Evolutionary conservation across 2,797 vertebrate species (phyloP), one percentile per base, ranked within the genome.

Genomic region (Bradypodion ventrale): DNA sequence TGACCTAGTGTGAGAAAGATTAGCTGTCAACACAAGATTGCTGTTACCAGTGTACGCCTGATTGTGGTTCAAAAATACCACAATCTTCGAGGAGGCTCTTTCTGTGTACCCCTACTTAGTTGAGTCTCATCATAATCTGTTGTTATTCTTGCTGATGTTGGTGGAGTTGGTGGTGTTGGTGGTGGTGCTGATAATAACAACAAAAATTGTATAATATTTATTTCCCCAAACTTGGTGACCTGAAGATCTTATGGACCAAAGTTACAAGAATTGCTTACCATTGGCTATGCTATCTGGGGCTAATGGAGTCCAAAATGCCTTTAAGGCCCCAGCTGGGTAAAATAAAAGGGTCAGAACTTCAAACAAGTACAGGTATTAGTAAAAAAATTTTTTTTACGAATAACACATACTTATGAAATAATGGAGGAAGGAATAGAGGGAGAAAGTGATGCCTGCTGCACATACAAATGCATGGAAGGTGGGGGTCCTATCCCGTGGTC

Each of bases 401-500:
- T 91, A 87, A 92, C 88, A 90, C 44, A 13, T 46, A 9, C 25
- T 44, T 27, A 59, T 62, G 80, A 37, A 83, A 72, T 63, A 29
- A 35, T 4, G 25, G 23, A 40, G 5, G 83, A 32, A 80, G 85
- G 85, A 82, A 86, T 87, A 77, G 83, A 91, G 85, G 87, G 82
- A 90, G 87, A 90, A 87, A 88, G 75, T 84, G 68, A 63, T 68
- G 7, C 80, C 46, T 88, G 85, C 76, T 56, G 35, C 83, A 85
- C 76, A 66, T 76, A 92, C 87, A 93, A 90, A 81, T 92, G 92
- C 87, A 83, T 87, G 87, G 86, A 87, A 87, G 87, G 86, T n/a
- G 87, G 88, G 65, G 65, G 88, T 88, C 86, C 89, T 87, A 76
- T n/a, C 52, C n/a, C 46, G 32, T 88, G 90, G 85, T 92, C 93